phyloP scores from a whole-genome alignment of 2,113 vertebrate species.

The Falco punctatus region DNA sequence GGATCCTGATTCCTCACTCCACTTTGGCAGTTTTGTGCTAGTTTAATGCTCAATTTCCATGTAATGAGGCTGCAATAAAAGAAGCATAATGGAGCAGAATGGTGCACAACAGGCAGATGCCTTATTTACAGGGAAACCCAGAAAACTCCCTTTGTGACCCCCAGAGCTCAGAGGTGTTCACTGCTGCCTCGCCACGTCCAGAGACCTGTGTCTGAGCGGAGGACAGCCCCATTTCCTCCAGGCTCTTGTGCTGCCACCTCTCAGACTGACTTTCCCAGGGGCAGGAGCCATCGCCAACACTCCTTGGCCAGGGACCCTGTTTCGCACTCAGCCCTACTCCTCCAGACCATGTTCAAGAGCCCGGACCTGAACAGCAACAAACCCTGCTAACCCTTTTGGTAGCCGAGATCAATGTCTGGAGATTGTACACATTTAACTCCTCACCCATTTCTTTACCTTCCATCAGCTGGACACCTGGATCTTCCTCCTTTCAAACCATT shows the following conservation, averaged over 20 bases:
- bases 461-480: neutral
- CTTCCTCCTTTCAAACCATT: neutral
- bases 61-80: neutral
- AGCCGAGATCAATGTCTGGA: neutral
- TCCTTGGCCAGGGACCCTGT: neutral
- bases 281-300: neutral
- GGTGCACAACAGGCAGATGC: neutral
- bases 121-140: neutral
- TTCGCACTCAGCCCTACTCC: neutral
- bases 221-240: neutral
- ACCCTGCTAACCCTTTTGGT: neutral
- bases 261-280: neutral
- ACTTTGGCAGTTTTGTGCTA: neutral
- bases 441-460: neutral
- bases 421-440: neutral
- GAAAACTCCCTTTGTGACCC: neutral
- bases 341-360: neutral
- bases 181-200: accelerated
- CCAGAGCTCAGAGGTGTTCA: neutral
- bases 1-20: neutral
- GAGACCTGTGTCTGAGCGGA: neutral
- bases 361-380: neutral
- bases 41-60: neutral
- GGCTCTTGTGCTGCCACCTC: neutral
- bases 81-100: accelerated